Base-by-base conservation (phyloP, 2,888 invertebrate species). In the Archips xylosteana region DNA sequence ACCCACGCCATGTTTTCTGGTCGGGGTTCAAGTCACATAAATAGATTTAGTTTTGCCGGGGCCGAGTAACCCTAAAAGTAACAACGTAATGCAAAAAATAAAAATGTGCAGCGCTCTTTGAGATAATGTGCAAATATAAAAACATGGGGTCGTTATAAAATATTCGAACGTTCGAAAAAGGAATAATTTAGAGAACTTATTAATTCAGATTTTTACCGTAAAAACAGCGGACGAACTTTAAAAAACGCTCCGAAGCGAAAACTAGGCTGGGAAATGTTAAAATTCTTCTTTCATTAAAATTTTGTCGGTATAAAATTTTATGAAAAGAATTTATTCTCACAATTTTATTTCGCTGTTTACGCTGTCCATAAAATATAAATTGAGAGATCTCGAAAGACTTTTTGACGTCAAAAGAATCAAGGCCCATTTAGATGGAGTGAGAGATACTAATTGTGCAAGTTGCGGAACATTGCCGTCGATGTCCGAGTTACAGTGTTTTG, bases 211-310 rank as follows among this genome's bases (percentile, higher is more conserved):
- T 57, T 23, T 57, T 57, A 23, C 57, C 32, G 32, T 32, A 57
- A 57, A 57, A 57, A 23, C 45, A 45, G 39, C 39, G 39, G 45
- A 42, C 42, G 39, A 36, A 61, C 8, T 63, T 45, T 15, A 23
- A 51, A 65, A 51, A 65, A 54, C 15, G 32, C 9, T 47, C 47
- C 15, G 10, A 39, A 54, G 34, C 45, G 3, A 34, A 64, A 64
- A 64, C 49, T 64, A 64, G 34, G 64, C 34, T 49, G n/a, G 45
- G 6, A 51, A 51, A 65, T 12, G 39, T 10, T 65, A 15, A 65
- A 61, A 51, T 36, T 47, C 65, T 47, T 49, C 49, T 39, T 65
- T 65, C 65, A 54, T 65, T 51, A 65, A 65, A 65, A 39, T 54
- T 45, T 45, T 10, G 42, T 42, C 13, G 3, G 62, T 45, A 15